Conservation (phyloP, 2,888 invertebrate genomes). For the Gymnocheta viridis region DNA sequence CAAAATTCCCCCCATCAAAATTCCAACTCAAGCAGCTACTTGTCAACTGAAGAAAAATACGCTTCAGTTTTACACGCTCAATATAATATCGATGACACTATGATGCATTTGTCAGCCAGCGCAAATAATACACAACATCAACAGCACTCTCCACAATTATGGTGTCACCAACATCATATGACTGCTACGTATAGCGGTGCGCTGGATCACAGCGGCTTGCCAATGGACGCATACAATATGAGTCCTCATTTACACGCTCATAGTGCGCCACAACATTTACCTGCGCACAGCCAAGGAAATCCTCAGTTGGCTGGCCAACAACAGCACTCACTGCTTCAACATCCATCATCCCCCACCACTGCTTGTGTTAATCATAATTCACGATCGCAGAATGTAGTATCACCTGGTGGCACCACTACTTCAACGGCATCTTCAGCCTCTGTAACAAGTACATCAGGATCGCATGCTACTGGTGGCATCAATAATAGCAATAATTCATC, state of each 20-base stretch:
- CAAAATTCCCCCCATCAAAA: constrained; percentile 83
- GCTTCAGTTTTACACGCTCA: constrained; percentile 84
- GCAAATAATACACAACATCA: constrained; percentile 72
- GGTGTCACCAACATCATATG: constrained; percentile 75
- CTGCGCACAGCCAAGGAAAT: constrained; percentile 70
- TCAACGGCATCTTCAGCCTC: constrained; percentile 71
- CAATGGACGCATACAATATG: constrained; percentile 76
- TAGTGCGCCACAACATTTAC: constrained; percentile 72
- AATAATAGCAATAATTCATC: constrained; percentile 72
- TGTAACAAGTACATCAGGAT: constrained; percentile 76
- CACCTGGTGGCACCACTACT: constrained; percentile 78
- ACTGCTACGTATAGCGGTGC: constrained; percentile 69
- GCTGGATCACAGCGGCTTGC: constrained; percentile 73
- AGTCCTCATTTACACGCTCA: constrained; percentile 77
- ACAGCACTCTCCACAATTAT: constrained; percentile 77
- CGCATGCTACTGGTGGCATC: constrained; percentile 52
- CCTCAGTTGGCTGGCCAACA: constrained; percentile 68
- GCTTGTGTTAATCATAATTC: constrained; percentile 69
- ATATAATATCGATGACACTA: constrained; percentile 81
- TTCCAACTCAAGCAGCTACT: constrained; percentile 69
- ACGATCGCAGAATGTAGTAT: constrained; percentile 78
- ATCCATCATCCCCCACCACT: constrained; percentile 72
- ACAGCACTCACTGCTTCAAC: constrained; percentile 72
- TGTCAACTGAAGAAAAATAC: constrained; percentile 79
- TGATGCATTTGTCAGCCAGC: constrained; percentile 76